Percentiles rank a stretch among this genome's conserved stretches.
Evolutionary conservation across 2,888 invertebrate species (phyloP).

Genomic region (Myathropa florea): DNA sequence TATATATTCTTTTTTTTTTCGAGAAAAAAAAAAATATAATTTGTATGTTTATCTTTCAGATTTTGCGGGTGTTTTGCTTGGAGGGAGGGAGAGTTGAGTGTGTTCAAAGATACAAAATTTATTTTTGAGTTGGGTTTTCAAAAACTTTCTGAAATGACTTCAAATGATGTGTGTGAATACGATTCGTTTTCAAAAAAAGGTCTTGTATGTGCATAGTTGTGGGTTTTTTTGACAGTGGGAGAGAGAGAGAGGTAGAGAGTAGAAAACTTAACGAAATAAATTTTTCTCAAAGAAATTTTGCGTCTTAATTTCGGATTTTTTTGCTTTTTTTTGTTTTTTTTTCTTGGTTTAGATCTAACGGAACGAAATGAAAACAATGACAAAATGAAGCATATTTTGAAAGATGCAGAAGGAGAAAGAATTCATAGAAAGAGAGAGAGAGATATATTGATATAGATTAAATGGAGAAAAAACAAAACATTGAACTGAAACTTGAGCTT

Average conservation of each 20-base stretch:
- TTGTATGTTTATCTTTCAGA: not conserved
- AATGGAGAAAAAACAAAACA: not conserved
- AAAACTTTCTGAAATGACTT: not conserved
- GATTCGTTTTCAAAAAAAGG: constrained; percentile 67
- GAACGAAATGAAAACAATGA: not conserved
- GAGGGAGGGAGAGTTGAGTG: constrained; percentile 14
- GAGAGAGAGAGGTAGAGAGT: constrained; percentile 71
- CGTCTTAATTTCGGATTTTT: not conserved
- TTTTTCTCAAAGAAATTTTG: constrained; percentile 32
- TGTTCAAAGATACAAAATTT: constrained; percentile 54
- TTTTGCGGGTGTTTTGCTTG: not conserved
- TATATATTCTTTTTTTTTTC: not conserved
- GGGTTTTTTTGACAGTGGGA: constrained; percentile 8
- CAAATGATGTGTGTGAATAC: constrained; percentile 2
- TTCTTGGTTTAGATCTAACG: not conserved
- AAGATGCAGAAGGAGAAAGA: constrained; percentile 1
- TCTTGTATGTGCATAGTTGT: constrained; percentile 61
- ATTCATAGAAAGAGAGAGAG: not conserved
- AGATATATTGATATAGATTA: not conserved
- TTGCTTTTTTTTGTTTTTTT: constrained; percentile 5
- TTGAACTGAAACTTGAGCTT: constrained; percentile 34
- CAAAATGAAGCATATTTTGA: constrained; percentile 25
- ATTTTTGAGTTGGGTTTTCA: not conserved
- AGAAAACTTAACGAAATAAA: constrained; percentile 46
- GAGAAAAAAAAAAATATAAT: too few species aligned